Percentiles rank a stretch among this genome's conserved stretches.
Evolutionary conservation across 2,888 invertebrate species (phyloP).

Genomic region (Pheosia tremula): DNA sequence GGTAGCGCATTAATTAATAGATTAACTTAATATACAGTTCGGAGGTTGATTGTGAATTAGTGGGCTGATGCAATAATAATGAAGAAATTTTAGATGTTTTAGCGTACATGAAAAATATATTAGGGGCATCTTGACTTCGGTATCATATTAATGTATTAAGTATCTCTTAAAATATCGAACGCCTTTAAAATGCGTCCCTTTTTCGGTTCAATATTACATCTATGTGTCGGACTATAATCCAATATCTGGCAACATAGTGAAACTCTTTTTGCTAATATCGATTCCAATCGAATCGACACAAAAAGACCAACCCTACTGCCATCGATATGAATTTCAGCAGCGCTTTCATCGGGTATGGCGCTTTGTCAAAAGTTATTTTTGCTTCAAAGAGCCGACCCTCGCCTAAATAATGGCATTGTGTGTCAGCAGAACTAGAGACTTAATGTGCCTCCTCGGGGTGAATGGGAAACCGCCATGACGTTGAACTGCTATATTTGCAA

Average conservation of each 20-base stretch:
- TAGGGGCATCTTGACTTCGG: too few relatives aligned
- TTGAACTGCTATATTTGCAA: neutral
- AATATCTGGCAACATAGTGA: neutral
- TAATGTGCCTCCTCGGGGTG: constrained; percentile 1
- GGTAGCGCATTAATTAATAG: neutral
- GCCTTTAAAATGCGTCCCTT: too few relatives aligned
- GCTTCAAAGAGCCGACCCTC: constrained; percentile 2
- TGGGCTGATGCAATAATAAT: neutral
- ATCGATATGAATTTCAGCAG: constrained; percentile 2
- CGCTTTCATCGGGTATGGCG: neutral
- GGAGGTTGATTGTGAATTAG: neutral
- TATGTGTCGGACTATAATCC: neutral
- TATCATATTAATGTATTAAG: too few relatives aligned
- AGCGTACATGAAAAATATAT: too few relatives aligned
- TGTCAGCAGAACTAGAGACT: neutral
- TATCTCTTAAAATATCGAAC: too few relatives aligned
- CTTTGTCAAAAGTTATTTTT: neutral
- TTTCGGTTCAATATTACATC: neutral
- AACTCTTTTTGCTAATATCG: neutral
- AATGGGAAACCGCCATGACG: neutral
- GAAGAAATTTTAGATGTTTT: too few relatives aligned
- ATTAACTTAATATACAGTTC: neutral
- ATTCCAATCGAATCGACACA: constrained; percentile 1
- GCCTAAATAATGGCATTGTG: constrained; percentile 1
- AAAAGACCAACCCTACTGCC: neutral